Evolutionary conservation across 2,113 vertebrate genomes (phyloP).

Genomic region (Phrynosoma platyrhinos): DNA sequence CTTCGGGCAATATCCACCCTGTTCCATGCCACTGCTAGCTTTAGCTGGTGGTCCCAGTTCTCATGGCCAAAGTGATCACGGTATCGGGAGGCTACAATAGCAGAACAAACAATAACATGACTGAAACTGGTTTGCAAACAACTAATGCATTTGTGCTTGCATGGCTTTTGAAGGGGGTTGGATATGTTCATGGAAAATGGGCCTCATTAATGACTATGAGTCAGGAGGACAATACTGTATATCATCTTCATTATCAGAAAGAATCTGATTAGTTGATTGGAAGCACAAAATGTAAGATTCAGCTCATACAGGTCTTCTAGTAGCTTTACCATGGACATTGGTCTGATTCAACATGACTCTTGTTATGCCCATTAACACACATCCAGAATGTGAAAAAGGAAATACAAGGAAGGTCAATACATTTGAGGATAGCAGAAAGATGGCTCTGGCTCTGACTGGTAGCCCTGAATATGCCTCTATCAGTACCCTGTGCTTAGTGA

Average conservation of each 20-base stretch:
- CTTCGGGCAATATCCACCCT: constrained; percentile 92
- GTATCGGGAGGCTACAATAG: constrained; percentile 82
- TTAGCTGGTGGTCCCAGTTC: constrained; percentile 90
- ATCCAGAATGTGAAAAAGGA: background rate
- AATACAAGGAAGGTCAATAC: background rate
- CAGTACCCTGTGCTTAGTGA: background rate
- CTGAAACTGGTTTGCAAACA: background rate
- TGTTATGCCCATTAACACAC: background rate
- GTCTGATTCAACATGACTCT: too few relatives aligned
- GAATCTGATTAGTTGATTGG: too few relatives aligned
- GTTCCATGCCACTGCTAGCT: constrained; percentile 95
- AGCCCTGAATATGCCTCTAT: background rate
- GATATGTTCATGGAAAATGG: too few relatives aligned
- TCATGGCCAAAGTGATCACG: constrained; percentile 78
- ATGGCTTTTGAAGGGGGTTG: too few relatives aligned
- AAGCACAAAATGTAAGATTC: too few relatives aligned
- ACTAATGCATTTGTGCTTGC: background rate
- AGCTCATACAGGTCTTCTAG: too few relatives aligned
- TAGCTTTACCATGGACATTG: too few relatives aligned
- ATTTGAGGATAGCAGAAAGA: background rate
- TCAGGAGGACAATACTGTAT: too few relatives aligned
- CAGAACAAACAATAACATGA: background rate
- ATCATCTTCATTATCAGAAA: too few relatives aligned
- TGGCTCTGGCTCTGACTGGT: background rate
- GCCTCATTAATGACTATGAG: too few relatives aligned